Evolutionary conservation across 2,888 invertebrate species (phyloP).

Genomic region (Ptilodon capucinus): DNA sequence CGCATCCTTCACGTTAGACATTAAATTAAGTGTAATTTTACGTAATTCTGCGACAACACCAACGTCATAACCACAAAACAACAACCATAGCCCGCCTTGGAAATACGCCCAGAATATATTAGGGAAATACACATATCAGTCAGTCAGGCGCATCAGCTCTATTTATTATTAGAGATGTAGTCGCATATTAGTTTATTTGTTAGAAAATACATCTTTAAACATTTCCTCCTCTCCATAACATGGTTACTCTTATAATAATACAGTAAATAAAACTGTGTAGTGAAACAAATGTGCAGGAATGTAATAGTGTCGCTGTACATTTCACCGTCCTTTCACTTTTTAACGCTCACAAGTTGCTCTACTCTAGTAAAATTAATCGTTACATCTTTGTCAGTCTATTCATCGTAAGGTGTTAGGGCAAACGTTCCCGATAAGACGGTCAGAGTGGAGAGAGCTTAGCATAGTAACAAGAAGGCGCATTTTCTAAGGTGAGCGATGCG

Average conservation of each 20-base stretch:
- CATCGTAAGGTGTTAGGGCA: slow-evolving; percentile 5
- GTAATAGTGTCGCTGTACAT: slow-evolving; percentile 7
- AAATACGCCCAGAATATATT: slow-evolving; percentile 59
- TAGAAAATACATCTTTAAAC: too few relatives aligned
- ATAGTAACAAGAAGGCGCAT: slow-evolving; percentile 47
- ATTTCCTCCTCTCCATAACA: background rate
- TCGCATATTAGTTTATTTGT: too few relatives aligned
- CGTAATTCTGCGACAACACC: slow-evolving; percentile 31
- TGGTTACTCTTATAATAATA: background rate
- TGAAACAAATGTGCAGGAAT: background rate
- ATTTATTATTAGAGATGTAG: slow-evolving; percentile 40
- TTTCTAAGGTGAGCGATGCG: slow-evolving; percentile 60
- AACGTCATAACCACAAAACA: slow-evolving; percentile 44
- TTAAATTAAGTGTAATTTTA: slow-evolving; percentile 16
- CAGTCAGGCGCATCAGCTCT: too few relatives aligned
- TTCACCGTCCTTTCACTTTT: slow-evolving; percentile 38
- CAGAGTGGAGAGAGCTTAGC: slow-evolving; percentile 18
- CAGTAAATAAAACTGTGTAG: background rate
- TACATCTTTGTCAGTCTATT: background rate
- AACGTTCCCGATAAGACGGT: slow-evolving; percentile 5
- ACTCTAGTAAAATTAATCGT: background rate
- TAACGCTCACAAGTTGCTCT: slow-evolving; percentile 3
- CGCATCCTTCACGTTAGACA: slow-evolving; percentile 11
- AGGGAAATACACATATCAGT: slow-evolving; percentile 40
- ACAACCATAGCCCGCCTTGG: slow-evolving; percentile 48